A percentile compares a stretch with the other conserved stretches of the same genome.
These are phyloP conservation scores for Corella eumyota DNA, from an alignment of 23 tunicate species.

Conservation along the genomic window DNA sequence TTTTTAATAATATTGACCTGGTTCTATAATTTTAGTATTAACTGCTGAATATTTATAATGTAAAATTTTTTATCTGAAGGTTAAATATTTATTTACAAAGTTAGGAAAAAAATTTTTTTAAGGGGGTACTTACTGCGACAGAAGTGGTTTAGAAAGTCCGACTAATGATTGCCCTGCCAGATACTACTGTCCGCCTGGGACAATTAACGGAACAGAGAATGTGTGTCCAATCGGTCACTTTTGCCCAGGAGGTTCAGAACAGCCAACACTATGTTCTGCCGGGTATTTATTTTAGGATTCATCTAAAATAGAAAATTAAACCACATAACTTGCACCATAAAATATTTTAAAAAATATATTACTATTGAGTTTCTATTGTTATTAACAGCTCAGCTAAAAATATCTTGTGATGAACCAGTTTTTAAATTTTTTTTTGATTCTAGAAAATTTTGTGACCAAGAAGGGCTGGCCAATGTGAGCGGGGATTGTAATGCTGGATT, in stretches of 20 bases:
- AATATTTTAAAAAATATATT: no score
- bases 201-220: conserved; percentile 39
- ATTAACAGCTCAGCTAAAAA: neutral
- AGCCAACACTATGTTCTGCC: conserved; percentile 29
- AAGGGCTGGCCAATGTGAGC: conserved; percentile 30
- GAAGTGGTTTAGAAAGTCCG: conserved; percentile 27
- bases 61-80: no score
- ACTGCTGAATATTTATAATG: no score
- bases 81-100: no score
- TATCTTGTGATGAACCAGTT: no score
- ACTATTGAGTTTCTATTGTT: neutral
- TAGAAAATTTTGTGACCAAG: conserved; percentile 57
- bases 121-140: conserved; percentile 76
- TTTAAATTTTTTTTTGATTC: neutral
- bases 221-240: conserved; percentile 40
- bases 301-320: neutral
- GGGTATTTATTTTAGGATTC: conserved; percentile 43
- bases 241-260: conserved; percentile 45
- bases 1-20: no score
- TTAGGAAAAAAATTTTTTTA: no score
- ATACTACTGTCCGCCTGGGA: conserved; percentile 66
- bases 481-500: conserved; percentile 66
- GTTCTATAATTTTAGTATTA: no score
- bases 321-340: neutral
- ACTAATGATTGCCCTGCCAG: conserved; percentile 53